These are phyloP conservation scores for Lasioglossum albipes DNA, from an alignment of 1,140 invertebrate genomes.

Conservation along the genomic window DNA sequence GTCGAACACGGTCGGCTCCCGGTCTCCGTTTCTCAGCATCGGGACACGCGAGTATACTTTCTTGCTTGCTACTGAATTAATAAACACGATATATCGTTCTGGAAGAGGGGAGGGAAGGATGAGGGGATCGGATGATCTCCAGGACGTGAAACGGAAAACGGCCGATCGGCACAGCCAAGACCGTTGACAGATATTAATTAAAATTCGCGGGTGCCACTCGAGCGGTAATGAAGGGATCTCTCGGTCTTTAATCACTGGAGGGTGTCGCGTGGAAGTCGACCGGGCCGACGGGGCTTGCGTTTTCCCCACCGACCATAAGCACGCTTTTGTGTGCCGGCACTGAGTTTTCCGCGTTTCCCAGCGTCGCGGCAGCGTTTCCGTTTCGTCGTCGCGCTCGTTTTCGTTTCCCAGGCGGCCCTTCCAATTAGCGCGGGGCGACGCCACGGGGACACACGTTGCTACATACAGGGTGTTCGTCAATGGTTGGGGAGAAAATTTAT, in stretches of 20 bases:
- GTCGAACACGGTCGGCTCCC: not conserved
- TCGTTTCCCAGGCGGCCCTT: not conserved
- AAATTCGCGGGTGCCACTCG: constrained; percentile 42
- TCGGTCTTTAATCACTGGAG: constrained; percentile 43
- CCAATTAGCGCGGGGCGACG: constrained; percentile 20
- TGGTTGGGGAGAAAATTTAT: no score
- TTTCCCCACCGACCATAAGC: not conserved
- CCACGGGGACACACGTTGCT: not conserved
- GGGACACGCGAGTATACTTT: not conserved
- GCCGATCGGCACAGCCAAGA: not conserved
- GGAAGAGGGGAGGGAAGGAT: not conserved
- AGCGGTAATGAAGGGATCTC: constrained; percentile 50
- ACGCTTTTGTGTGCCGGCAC: not conserved
- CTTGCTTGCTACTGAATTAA: not conserved
- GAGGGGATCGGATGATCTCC: not conserved
- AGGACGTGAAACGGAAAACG: not conserved
- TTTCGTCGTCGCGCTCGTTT: not conserved
- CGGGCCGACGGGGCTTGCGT: not conserved
- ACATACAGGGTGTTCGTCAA: not conserved
- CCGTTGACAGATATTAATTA: constrained; percentile 51
- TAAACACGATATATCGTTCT: not conserved
- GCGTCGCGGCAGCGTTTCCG: not conserved
- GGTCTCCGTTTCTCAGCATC: not conserved
- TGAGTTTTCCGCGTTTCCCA: constrained; percentile 10
- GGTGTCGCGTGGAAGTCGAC: not conserved